Evolutionary conservation across 2,113 vertebrate genomes (phyloP), one percentile per base, ranked within the genome.

Genomic region (Phaethon lepturus): DNA sequence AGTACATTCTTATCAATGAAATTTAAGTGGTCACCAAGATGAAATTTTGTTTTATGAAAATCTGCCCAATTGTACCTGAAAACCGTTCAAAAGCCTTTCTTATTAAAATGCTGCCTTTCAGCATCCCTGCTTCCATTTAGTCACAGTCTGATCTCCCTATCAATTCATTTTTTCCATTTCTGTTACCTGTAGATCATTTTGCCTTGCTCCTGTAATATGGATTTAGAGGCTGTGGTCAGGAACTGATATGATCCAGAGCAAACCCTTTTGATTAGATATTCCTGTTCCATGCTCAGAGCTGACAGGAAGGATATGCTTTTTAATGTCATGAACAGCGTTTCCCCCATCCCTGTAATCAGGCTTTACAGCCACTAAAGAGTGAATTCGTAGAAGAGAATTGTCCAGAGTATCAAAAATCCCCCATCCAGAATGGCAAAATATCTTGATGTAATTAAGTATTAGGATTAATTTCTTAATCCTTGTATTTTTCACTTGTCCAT

Each of bases 381-480:
- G 35, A 97, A 86, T 13, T 89, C 47, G 75, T 38, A 80, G 84
- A 86, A 94, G 17, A 80, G 64, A 56, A n/a, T 77, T 96, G 63
- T 25, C 16, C 35, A 77, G 38, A 88, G 50, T 92, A 90, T 85
- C 73, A 96, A 74, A 96, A 86, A 92, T 76, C 55, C 66, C 76
- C 78, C 60, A 81, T 90, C 66, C 49, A 80, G 64, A 96, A 91
- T 72, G n/a, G 75, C 66, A 96, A 94, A 96, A 97, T 78, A 96
- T 42, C 82, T 96, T 96, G 96, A 96, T 95, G 91, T 91, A 97
- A 97, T 98, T 97, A 98, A 96, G 64, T 52, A 83, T 87, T 79
- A 97, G 72, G 83, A 98, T 97, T 97, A 97, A 97, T 97, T 97
- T 94, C 89, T 88, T 97, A 98, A 96, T 96, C 88, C 90, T 92